phyloP scores from a whole-genome alignment of 2,113 vertebrate genomes.

The Rousettus leschenaultii region DNA sequence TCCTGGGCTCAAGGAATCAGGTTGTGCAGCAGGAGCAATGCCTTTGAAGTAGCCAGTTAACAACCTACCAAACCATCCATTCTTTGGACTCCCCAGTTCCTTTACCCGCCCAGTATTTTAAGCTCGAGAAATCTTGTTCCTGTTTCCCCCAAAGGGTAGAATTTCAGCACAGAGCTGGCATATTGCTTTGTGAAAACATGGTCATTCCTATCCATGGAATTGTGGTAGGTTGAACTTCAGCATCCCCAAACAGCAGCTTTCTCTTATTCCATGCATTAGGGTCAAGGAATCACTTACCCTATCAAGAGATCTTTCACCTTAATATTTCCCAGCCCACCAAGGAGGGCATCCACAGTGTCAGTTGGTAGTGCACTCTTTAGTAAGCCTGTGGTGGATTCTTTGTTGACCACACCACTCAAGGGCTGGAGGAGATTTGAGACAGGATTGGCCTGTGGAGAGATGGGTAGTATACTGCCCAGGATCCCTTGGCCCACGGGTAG shows the following conservation, averaged over 20 bases:
- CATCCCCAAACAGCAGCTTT: not conserved
- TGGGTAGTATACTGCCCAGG: not conserved
- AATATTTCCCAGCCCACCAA: not conserved
- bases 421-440: not conserved
- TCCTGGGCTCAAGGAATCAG: not conserved
- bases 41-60: not conserved
- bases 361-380: not conserved
- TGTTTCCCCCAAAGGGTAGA: not conserved
- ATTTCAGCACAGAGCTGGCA: not conserved
- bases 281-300: conserved; percentile 30
- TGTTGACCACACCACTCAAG: not conserved
- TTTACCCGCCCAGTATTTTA: not conserved
- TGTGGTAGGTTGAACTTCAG: not conserved
- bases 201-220: not conserved
- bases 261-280: not conserved
- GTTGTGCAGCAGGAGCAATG: not conserved
- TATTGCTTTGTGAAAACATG: not conserved
- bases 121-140: not conserved
- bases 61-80: not conserved
- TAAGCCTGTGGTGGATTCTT: not conserved
- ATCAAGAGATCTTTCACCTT: not conserved
- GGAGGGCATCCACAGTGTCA: fast-evolving
- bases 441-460: fast-evolving
- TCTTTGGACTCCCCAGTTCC: not conserved
- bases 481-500: not conserved